phyloP scores from a whole-genome alignment of 2,113 vertebrate genomes.

The Apus apus region DNA sequence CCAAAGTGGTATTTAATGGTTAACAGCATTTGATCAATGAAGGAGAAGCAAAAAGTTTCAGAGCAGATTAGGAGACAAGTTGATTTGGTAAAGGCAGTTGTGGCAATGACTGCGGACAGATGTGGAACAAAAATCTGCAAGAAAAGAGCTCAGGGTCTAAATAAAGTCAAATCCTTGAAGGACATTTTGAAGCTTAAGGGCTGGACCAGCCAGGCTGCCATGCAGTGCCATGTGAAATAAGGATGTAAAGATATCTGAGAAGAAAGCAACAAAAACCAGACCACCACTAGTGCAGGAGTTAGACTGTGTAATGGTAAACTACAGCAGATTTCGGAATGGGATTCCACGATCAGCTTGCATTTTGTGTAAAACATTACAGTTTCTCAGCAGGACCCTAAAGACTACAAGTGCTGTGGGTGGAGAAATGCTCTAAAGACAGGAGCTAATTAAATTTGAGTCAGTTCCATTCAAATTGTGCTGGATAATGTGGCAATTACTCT shows the following conservation, averaged over 20 bases:
- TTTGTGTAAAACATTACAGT: neutral
- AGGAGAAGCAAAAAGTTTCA: neutral
- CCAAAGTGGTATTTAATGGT: neutral
- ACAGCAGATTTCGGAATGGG: neutral
- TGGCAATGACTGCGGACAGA: rapidly evolving
- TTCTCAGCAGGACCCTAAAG: neutral
- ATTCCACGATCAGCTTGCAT: neutral
- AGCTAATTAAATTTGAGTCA: slow-evolving; percentile 14
- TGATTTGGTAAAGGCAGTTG: neutral
- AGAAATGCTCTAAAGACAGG: neutral
- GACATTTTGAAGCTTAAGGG: neutral
- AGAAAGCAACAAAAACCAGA: neutral
- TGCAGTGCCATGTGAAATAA: neutral
- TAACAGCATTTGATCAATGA: neutral
- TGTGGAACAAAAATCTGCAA: neutral
- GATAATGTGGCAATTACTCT: neutral
- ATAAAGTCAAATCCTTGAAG: neutral
- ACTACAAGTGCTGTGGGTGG: neutral
- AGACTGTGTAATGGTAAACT: neutral
- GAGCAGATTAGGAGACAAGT: neutral
- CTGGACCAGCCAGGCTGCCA: neutral
- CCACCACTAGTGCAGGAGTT: neutral
- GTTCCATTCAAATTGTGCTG: neutral
- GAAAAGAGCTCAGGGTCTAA: neutral
- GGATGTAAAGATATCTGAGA: neutral